A percentile compares a stretch with the other conserved stretches of the same genome.
These are phyloP conservation scores for Bugula neritina DNA, from an alignment of 2,888 invertebrate genomes.

Conservation along the genomic window DNA sequence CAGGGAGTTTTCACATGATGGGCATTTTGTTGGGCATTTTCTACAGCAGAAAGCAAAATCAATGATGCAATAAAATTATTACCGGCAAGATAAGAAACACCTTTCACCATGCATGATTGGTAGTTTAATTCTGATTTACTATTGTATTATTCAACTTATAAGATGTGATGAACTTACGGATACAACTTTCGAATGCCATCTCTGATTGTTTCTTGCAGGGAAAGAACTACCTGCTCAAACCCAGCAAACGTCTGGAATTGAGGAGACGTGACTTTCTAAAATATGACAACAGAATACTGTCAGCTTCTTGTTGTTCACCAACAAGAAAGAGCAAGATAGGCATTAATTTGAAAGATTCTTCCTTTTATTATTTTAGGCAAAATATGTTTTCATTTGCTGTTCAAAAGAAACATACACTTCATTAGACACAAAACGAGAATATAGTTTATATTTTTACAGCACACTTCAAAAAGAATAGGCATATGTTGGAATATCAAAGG, in stretches of 20 bases:
- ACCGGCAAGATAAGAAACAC: too few relatives aligned
- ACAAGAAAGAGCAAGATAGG: background rate
- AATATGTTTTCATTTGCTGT: too few relatives aligned
- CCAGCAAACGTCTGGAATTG: background rate
- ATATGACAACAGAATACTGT: background rate
- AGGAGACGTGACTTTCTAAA: background rate
- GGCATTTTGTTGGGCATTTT: slow-evolving; percentile 31
- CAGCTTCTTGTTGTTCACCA: background rate
- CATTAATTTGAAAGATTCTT: too few relatives aligned
- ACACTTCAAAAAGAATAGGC: too few relatives aligned
- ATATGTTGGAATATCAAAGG: too few relatives aligned
- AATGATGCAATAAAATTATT: too few relatives aligned
- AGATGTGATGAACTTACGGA: background rate
- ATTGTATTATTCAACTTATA: background rate
- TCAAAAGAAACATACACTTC: too few relatives aligned
- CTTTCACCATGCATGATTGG: too few relatives aligned
- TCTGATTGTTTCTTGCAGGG: background rate
- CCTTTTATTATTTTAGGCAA: too few relatives aligned
- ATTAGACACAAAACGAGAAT: too few relatives aligned
- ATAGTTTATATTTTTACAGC: too few relatives aligned
- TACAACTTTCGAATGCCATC: background rate
- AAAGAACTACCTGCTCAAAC: background rate
- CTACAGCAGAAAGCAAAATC: slow-evolving; percentile 12
- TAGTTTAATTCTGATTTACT: too few relatives aligned
- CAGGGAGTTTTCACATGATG: slow-evolving; percentile 35